These are phyloP conservation scores for Silurus asotus DNA, from an alignment of 2,113 vertebrate species.

Conservation along the genomic window DNA sequence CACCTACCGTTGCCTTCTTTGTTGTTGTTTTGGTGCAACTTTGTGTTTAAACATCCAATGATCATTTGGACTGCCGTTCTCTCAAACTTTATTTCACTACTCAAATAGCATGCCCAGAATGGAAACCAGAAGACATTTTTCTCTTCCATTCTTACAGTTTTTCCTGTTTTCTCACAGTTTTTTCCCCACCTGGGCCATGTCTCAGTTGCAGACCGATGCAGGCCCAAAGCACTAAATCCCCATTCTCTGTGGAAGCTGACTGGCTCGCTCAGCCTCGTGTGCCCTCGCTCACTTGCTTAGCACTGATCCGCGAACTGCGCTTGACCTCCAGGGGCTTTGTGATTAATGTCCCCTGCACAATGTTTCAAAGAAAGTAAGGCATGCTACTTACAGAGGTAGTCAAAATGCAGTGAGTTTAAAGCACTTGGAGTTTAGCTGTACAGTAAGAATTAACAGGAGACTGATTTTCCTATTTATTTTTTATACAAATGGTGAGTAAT, in stretches of 20 bases:
- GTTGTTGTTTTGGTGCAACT: background rate
- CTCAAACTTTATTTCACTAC: background rate
- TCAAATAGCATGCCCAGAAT: background rate
- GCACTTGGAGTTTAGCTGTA: background rate
- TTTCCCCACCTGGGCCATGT: constrained; percentile 42
- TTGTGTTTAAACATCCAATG: background rate
- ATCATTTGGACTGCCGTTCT: background rate
- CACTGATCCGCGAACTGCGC: constrained; percentile 58
- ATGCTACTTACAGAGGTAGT: constrained; percentile 42
- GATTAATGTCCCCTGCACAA: constrained; percentile 59
- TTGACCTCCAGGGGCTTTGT: constrained; percentile 54
- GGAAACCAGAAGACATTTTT: background rate
- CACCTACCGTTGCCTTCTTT: background rate
- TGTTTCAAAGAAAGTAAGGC: constrained; percentile 54
- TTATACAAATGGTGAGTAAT: background rate
- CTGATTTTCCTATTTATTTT: constrained; percentile 14
- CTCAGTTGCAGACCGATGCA: background rate
- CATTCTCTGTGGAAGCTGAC: constrained; percentile 34
- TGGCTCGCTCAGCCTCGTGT: constrained; percentile 44
- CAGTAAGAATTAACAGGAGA: background rate
- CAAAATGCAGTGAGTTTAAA: constrained; percentile 1
- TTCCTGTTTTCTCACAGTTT: constrained; percentile 12
- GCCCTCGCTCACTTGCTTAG: constrained; percentile 43
- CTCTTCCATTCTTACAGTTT: background rate
- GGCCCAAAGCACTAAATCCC: constrained; percentile 27